Base-by-base conservation (phyloP, 2,797 vertebrate genomes). In the Meda fulgida region DNA sequence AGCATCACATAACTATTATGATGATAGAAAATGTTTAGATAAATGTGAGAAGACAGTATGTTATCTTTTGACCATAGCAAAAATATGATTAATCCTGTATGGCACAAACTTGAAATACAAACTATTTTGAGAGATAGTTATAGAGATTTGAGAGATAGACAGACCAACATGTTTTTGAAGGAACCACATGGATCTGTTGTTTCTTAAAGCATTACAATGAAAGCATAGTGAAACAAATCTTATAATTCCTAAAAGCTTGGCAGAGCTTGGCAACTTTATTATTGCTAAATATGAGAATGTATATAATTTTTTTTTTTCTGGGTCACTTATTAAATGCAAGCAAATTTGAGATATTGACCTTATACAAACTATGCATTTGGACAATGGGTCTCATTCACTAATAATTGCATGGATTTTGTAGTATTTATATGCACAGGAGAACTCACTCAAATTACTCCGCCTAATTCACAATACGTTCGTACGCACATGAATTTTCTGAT, bases 181-280 rank as follows among this genome's bases (percentile, higher is more conserved):
- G 29, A 43, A 66, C 43, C 60, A 67, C 31, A 34, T 55, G 23
- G 13, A 83, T 40, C 14, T 67, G 23, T 55, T 43, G 53, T 70
- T 71, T 55, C 48, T 80, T 80, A 55, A 81, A 55, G 48, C 23
- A 55, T 55, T 55, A 48, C 3, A 21, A 60, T 48, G n/a, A 38
- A 53, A 58, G 66, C 5, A 38, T 26, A n/a, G 51, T 46, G 55
- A 82, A 63, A 58, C 38, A 73, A 82, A 73, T 82, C 26, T 60
- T 34, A 40, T 43, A 29, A 19, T n/a, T 82, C 55, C 38, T 48
- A 71, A 73, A 34, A 65, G 26, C 26, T 65, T 7, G 7, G 46
- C 65, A 53, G 34, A 80, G 21, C 23, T 40, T 71, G 9, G 40
- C 65, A 26, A 69, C 66, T 70, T 26, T 71, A 58, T 71, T 81